These are phyloP conservation scores for Panthera leo DNA, from an alignment of 2,113 vertebrate species.

Conservation along the genomic window DNA sequence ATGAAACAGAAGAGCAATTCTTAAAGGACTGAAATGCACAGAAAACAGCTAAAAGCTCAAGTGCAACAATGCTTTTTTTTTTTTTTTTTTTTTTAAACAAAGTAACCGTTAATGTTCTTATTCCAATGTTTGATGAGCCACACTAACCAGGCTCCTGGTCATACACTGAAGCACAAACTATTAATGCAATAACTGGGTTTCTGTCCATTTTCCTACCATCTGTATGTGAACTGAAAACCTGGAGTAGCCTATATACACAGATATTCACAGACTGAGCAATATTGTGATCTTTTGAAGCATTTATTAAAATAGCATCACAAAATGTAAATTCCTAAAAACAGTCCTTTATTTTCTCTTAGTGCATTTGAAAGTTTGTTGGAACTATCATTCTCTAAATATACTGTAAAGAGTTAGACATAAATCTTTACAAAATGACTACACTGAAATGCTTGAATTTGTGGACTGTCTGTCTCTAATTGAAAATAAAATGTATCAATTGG, in stretches of 20 bases:
- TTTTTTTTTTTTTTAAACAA: background rate
- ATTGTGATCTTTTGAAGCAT: background rate
- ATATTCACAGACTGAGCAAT: background rate
- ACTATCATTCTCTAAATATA: background rate
- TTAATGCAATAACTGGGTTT: background rate
- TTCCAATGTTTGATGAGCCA: background rate
- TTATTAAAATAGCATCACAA: slow-evolving; percentile 30
- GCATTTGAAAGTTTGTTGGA: background rate
- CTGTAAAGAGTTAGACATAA: background rate
- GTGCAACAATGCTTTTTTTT: background rate
- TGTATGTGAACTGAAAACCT: background rate
- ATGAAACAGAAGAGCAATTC: background rate
- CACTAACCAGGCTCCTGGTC: background rate
- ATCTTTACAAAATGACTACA: background rate
- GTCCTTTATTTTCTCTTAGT: background rate
- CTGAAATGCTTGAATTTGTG: slow-evolving; percentile 37
- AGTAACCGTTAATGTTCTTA: background rate
- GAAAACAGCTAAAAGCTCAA: background rate
- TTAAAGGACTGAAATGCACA: background rate
- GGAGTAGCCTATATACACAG: background rate
- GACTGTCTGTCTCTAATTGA: background rate
- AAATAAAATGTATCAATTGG: background rate
- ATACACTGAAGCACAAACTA: background rate
- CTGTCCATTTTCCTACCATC: background rate
- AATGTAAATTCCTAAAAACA: slow-evolving; percentile 18